Percentiles rank a stretch among this genome's conserved stretches.
These are phyloP conservation scores for Parasteatoda lunata DNA, from an alignment of 2,888 invertebrate genomes.

Conservation along the genomic window DNA sequence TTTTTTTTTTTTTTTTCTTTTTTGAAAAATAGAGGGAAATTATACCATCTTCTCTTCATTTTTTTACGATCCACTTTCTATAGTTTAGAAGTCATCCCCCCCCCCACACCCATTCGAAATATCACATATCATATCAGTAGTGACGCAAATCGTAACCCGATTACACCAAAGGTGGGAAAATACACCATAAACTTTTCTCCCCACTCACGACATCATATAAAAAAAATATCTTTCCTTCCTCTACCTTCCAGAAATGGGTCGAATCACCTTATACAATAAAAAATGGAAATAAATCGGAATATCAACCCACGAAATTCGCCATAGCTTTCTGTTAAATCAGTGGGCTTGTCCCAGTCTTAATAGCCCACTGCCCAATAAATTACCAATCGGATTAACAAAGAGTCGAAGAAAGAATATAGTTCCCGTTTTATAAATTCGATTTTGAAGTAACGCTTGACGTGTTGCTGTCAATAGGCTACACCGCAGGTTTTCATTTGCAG, in stretches of 20 bases:
- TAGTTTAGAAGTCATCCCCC: background rate
- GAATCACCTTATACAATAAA: conserved; percentile 9
- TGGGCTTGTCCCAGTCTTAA: conserved; percentile 45
- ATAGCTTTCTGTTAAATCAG: background rate
- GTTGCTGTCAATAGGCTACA: conserved; percentile 45
- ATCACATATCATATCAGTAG: background rate
- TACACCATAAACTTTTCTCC: background rate
- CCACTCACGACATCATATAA: conserved; percentile 28
- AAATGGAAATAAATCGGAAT: conserved; percentile 34
- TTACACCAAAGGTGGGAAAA: conserved; percentile 14
- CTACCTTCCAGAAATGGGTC: conserved; percentile 40
- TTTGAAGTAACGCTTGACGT: conserved; percentile 45
- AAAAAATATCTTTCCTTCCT: background rate
- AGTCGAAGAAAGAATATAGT: conserved; percentile 51
- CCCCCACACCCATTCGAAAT: background rate
- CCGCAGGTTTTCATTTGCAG: conserved; percentile 20
- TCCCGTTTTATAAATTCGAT: conserved; percentile 49
- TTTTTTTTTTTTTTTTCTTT: too few species aligned
- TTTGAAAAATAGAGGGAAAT: background rate
- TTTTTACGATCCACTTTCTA: conserved; percentile 55
- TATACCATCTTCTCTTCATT: conserved; percentile 1
- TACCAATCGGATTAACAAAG: conserved; percentile 59
- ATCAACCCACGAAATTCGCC: conserved; percentile 17
- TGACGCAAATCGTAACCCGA: conserved; percentile 59
- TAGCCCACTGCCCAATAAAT: conserved; percentile 66